Evolutionary conservation across 1,140 invertebrate genomes (phyloP).

Genomic region (Portunus trituberculatus): DNA sequence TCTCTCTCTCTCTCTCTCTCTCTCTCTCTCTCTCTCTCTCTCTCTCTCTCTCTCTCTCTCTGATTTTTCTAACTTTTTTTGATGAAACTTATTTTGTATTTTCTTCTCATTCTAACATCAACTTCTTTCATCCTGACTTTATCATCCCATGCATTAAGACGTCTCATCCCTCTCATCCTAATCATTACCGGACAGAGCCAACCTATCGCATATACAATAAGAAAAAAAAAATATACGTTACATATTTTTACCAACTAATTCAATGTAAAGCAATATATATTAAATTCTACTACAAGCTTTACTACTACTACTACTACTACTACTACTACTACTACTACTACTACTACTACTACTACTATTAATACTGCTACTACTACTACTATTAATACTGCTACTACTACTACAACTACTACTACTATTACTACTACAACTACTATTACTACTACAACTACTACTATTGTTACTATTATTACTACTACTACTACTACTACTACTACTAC

Average conservation of each 20-base stretch:
- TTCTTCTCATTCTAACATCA: background rate
- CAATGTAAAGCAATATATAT: too few relatives aligned
- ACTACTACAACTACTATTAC: background rate
- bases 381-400: background rate
- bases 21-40: conserved; percentile 9
- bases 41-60: background rate
- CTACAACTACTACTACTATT: background rate
- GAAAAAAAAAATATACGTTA: too few relatives aligned
- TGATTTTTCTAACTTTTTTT: background rate
- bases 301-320: too few relatives aligned
- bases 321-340: too few relatives aligned
- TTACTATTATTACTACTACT: background rate
- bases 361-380: background rate
- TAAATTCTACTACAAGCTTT: too few relatives aligned
- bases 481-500: background rate
- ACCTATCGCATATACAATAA: too few relatives aligned
- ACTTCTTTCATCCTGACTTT: background rate
- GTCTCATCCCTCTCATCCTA: too few relatives aligned
- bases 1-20: conserved; percentile 33
- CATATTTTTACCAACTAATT: too few relatives aligned
- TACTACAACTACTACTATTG: background rate
- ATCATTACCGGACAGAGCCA: too few relatives aligned
- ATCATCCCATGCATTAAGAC: too few relatives aligned
- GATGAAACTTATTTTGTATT: background rate
- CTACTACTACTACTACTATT: too few relatives aligned